Evolutionary conservation across 2,797 vertebrate genomes (phyloP), one percentile per base, ranked within the genome.

Genomic region (Rousettus madagascariensis): DNA sequence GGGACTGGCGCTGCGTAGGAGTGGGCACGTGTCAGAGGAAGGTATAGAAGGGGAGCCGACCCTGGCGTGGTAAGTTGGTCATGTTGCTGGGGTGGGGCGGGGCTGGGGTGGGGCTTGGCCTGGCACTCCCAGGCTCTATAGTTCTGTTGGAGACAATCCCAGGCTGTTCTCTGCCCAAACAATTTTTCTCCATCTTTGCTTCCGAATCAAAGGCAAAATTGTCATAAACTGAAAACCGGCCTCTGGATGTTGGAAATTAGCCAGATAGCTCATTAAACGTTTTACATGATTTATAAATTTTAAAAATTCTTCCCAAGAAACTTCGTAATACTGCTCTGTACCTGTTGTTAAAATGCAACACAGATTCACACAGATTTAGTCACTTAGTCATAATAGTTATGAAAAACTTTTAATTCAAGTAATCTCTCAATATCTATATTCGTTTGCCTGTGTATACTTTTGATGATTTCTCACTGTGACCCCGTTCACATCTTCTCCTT

Each of bases 191-290:
- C 30, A 55, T 87, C 22, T 92, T 85, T 93, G 66, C 57, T 92
- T 95, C 51, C 65, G 46, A 95, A 55, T 90, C 41, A 78, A 95
- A 95, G 49, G 71, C 51, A 77, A 84, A 77, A 66, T 77, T 84
- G 30, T 96, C 65, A 86, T 80, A 61, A 89, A 63, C 77, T 93
- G 63, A 69, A 91, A 63, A 86, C 74, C 90, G 88, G 69, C 59
- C 75, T 93, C 36, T 83, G 30, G n/a, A 93, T 91, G 78, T 46
- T 96, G 89, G 53, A 72, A 86, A 74, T 84, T 49, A 95, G 51
- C 75, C 85, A 86, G 17, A 41, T 6, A 78, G 43, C 30, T 86
- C 89, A 82, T 80, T 43, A 69, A 86, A 66, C 46, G 36, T 85
- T 90, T 93, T 78, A 85, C 26, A 38, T 96, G 82, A 92, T 79